These are phyloP conservation scores for Rallus crepitans DNA, from an alignment of 2,797 vertebrate genomes.

Conservation along the genomic window DNA sequence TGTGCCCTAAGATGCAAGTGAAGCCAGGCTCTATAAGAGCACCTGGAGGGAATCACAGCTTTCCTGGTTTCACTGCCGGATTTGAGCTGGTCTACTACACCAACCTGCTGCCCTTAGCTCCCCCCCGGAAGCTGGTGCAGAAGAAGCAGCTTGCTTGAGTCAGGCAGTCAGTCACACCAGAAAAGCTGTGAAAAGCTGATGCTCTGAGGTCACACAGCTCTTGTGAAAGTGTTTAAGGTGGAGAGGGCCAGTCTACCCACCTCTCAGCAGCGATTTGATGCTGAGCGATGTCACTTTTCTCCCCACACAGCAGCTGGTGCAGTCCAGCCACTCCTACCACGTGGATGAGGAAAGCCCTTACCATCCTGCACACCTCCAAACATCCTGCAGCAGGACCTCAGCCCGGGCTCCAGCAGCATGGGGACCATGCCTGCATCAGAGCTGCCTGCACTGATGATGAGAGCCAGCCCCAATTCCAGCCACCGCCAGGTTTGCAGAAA, in stretches of 20 bases:
- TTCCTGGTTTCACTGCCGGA: not conserved
- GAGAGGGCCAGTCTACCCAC: not conserved
- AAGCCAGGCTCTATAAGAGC: not conserved
- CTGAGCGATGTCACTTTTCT: not conserved
- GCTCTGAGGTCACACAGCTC: not conserved
- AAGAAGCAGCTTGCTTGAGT: not conserved
- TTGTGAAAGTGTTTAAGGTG: not conserved
- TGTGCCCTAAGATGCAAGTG: not conserved
- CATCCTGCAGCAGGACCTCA: not conserved
- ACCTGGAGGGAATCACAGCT: not conserved
- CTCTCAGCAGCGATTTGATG: not conserved
- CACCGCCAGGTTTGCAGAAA: not conserved
- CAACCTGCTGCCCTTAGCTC: not conserved
- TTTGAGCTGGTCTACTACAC: not conserved
- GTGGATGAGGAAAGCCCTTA: not conserved
- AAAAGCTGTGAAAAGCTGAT: not conserved
- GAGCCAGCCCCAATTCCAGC: not conserved
- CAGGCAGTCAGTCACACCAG: not conserved
- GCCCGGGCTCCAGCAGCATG: not conserved
- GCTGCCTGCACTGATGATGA: not conserved
- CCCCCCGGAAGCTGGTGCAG: not conserved
- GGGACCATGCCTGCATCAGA: not conserved
- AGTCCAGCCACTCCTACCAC: not conserved
- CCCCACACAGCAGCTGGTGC: fast-evolving
- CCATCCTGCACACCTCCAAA: fast-evolving